Evolutionary conservation across 2,888 invertebrate species (phyloP).

Genomic region (Melinopterus prodromus): DNA sequence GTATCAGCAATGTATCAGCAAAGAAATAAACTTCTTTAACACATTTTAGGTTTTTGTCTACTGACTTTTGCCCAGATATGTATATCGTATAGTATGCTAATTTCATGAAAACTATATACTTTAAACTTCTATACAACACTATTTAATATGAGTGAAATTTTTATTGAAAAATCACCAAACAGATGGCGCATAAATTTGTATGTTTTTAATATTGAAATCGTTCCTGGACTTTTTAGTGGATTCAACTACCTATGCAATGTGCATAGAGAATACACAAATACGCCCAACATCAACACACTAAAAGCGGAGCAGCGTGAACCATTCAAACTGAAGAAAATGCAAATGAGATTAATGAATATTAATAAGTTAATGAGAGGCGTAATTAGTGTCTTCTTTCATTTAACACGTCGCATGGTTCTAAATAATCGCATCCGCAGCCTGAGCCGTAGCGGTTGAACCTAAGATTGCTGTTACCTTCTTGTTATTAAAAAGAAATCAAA

Average conservation of each 20-base stretch:
- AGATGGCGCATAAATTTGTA: too few species aligned
- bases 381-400: slow-evolving; percentile 33
- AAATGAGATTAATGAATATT: slow-evolving; percentile 34
- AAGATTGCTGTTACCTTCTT: background rate
- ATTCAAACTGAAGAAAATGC: slow-evolving; percentile 28
- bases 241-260: background rate
- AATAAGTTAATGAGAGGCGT: slow-evolving; percentile 28
- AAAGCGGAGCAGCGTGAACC: background rate
- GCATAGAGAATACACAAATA: background rate
- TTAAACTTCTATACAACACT: too few species aligned
- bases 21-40: too few species aligned
- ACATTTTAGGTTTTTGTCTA: too few species aligned
- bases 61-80: too few species aligned
- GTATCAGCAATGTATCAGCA: too few species aligned
- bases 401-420: slow-evolving; percentile 29
- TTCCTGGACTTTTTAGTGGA: too few species aligned
- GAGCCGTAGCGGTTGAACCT: background rate
- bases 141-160: too few species aligned
- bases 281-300: background rate
- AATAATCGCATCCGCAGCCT: background rate
- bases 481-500: background rate
- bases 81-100: too few species aligned
- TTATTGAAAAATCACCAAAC: too few species aligned
- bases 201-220: too few species aligned
- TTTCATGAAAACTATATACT: too few species aligned